Conservation (phyloP, 2,797 vertebrate genomes). For the Masticophis lateralis region DNA sequence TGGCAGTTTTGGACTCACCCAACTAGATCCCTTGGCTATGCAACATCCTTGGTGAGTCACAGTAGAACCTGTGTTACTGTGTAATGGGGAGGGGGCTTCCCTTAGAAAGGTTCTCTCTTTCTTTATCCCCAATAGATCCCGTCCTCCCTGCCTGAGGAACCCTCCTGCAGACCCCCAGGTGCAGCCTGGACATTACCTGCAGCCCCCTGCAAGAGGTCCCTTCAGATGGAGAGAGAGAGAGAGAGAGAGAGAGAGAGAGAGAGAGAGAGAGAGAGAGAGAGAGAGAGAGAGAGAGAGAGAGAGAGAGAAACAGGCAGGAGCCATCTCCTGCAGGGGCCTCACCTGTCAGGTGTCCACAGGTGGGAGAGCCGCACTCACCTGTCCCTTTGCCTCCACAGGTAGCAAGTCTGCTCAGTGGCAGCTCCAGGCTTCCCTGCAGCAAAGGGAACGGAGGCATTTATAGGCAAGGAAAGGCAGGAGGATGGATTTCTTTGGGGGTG, state of each 20-base stretch:
- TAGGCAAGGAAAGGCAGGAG: no score
- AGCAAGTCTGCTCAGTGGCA: no score
- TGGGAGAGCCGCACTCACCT: no score
- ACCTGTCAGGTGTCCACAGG: no score
- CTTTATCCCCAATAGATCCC: background rate
- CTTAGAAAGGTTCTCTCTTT: background rate
- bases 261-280: background rate
- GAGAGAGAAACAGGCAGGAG: background rate
- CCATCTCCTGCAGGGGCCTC: no score
- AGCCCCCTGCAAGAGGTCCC: no score
- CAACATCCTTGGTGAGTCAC: background rate
- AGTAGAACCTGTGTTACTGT: background rate
- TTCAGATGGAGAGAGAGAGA: background rate
- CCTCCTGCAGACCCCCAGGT: background rate
- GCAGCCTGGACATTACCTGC: background rate
- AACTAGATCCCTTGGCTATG: background rate
- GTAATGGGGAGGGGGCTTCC: background rate
- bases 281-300: background rate
- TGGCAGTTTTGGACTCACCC: no score
- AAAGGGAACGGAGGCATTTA: no score
- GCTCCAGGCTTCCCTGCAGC: no score
- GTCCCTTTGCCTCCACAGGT: no score
- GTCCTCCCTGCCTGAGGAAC: background rate
- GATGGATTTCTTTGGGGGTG: no score
- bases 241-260: background rate